Evolutionary conservation across 2,113 vertebrate genomes (phyloP).

Genomic region (Etia nguti): DNA sequence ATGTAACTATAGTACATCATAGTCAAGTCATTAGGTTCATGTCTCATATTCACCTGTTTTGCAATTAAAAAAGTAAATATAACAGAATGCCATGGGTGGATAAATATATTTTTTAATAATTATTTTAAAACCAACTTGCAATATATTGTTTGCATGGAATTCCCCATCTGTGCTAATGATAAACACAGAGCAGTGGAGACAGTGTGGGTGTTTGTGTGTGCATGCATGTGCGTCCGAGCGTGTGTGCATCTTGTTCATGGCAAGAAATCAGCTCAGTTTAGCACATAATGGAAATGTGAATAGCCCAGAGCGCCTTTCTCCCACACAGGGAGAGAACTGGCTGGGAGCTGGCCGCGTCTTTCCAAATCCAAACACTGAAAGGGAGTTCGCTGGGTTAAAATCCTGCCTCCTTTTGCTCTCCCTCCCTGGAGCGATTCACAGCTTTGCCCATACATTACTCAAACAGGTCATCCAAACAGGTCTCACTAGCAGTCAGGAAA

Average conservation of each 20-base stretch:
- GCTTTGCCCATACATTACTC: slow-evolving; percentile 65
- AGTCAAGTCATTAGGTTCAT: neutral
- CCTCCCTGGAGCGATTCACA: slow-evolving; percentile 57
- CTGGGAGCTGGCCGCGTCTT: slow-evolving; percentile 55
- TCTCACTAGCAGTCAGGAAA: slow-evolving; percentile 53
- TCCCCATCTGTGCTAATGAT: neutral
- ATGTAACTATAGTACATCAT: neutral
- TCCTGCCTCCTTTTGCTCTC: slow-evolving; percentile 36
- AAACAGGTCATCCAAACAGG: slow-evolving; percentile 69
- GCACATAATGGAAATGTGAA: slow-evolving; percentile 73
- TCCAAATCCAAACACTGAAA: slow-evolving; percentile 65
- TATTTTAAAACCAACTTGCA: neutral
- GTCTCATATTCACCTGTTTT: neutral
- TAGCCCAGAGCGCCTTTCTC: slow-evolving; percentile 65
- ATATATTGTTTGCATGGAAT: neutral
- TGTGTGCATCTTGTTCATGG: slow-evolving; percentile 66
- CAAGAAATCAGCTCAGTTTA: slow-evolving; percentile 72
- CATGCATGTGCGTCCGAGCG: slow-evolving; percentile 44
- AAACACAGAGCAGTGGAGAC: slow-evolving; percentile 9
- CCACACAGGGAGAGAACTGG: slow-evolving; percentile 66
- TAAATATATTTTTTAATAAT: neutral
- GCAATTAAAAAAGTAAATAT: neutral
- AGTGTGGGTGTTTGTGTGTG: slow-evolving; percentile 37
- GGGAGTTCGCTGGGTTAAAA: slow-evolving; percentile 64
- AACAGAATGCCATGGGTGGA: neutral